Conservation (phyloP, 2,888 invertebrate species). For the Lydus trimaculatus region DNA sequence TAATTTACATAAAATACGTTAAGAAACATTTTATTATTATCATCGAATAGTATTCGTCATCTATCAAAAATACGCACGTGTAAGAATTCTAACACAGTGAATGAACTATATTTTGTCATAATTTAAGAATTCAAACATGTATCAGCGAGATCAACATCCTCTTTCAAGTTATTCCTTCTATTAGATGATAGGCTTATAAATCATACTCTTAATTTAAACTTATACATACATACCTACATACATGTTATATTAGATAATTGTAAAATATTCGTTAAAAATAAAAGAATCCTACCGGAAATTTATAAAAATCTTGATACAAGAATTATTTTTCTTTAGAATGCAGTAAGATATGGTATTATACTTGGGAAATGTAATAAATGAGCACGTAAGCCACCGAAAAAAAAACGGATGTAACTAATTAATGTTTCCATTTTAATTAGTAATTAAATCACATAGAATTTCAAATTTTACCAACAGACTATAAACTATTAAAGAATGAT, state of each 20-base stretch:
- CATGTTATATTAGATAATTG: not conserved
- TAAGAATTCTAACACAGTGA: not conserved
- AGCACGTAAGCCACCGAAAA: conserved; percentile 8
- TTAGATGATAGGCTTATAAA: not conserved
- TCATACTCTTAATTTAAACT: too few relatives aligned
- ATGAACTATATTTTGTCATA: conserved; percentile 2
- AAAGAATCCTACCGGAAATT: not conserved
- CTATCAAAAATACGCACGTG: not conserved
- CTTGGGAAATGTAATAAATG: not conserved
- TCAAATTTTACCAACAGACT: conserved; percentile 8
- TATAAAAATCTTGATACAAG: not conserved
- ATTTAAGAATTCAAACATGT: not conserved
- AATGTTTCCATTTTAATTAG: not conserved
- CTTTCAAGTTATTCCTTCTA: too few relatives aligned
- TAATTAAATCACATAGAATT: conserved; percentile 4
- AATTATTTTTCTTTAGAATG: not conserved
- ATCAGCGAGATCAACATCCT: too few relatives aligned
- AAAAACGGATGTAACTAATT: conserved; percentile 10
- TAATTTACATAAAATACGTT: not conserved
- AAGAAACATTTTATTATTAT: not conserved
- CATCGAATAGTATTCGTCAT: not conserved
- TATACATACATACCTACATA: too few relatives aligned
- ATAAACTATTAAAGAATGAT: not conserved
- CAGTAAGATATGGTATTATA: not conserved
- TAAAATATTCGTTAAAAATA: not conserved